These are phyloP conservation scores for Drosophila pachea DNA, from an alignment of 1,140 invertebrate species.

Conservation along the genomic window DNA sequence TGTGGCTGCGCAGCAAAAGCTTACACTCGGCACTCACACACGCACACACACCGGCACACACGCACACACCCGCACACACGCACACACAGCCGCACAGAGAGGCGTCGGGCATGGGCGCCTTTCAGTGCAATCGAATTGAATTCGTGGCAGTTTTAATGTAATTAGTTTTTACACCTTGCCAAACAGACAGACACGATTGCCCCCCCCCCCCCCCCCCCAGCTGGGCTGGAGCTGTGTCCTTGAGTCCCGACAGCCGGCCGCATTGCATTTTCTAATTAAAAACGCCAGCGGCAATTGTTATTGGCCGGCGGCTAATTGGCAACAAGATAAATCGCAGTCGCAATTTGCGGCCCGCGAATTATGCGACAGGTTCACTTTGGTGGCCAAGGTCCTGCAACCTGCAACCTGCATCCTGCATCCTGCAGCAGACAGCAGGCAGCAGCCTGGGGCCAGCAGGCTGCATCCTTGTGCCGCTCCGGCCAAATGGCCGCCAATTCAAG, in stretches of 20 bases:
- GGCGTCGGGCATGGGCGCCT: no score
- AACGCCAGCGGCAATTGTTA: slow-evolving; percentile 70
- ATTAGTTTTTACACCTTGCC: slow-evolving; percentile 76
- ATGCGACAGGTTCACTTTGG: slow-evolving; percentile 75
- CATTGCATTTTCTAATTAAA: slow-evolving; percentile 68
- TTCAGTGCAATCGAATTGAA: slow-evolving; percentile 74
- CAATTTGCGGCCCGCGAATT: slow-evolving; percentile 64
- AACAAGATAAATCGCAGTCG: slow-evolving; percentile 72
- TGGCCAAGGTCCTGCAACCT: slow-evolving; percentile 58
- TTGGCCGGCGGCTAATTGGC: slow-evolving; percentile 67
- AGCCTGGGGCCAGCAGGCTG: no score
- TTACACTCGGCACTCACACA: slow-evolving; percentile 26
- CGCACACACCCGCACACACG: slow-evolving; percentile 28
- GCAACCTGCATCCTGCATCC: no score
- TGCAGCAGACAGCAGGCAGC: no score
- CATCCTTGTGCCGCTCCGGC: neutral
- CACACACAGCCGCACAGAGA: slow-evolving; percentile 20
- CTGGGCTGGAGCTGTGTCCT: neutral
- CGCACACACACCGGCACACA: neutral
- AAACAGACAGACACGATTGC: slow-evolving; percentile 37
- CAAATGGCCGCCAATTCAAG: slow-evolving; percentile 10
- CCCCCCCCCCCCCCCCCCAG: neutral
- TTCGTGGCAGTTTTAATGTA: slow-evolving; percentile 77
- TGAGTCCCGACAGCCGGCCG: neutral
- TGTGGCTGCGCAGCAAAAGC: slow-evolving; percentile 13